Evolutionary conservation across 2,797 vertebrate species (phyloP).

Genomic region (Leptoclinus maculatus): DNA sequence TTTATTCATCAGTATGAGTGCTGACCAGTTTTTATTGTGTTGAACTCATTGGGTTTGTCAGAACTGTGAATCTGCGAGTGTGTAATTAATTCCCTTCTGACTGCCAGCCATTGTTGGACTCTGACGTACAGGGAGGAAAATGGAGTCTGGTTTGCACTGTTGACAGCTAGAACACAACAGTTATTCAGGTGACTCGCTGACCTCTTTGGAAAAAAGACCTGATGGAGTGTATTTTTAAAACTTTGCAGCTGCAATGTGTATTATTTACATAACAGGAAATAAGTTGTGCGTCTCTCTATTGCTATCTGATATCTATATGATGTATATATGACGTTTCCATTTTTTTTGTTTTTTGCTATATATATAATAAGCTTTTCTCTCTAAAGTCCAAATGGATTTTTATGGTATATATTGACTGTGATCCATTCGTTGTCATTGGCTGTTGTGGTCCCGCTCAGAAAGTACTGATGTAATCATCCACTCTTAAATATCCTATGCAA

Average conservation of each 20-base stretch:
- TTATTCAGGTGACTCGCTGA: slow-evolving; percentile 35
- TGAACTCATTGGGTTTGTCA: slow-evolving; percentile 72
- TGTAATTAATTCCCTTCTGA: slow-evolving; percentile 75
- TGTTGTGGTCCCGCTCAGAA: no score
- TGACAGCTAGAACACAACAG: slow-evolving; percentile 22
- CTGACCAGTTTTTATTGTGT: slow-evolving; percentile 78
- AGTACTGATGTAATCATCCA: no score
- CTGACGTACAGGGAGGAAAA: slow-evolving; percentile 37
- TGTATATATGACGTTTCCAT: not conserved
- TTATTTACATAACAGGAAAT: not conserved
- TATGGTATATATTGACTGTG: not conserved
- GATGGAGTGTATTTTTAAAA: slow-evolving; percentile 16
- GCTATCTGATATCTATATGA: not conserved
- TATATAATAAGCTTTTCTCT: not conserved
- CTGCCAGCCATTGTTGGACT: slow-evolving; percentile 43
- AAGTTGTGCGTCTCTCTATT: not conserved
- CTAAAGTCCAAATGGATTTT: not conserved
- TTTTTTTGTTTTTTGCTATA: not conserved
- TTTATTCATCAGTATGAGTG: slow-evolving; percentile 76
- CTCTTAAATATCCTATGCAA: no score
- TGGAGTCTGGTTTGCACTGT: slow-evolving; percentile 35
- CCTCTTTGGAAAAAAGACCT: slow-evolving; percentile 18
- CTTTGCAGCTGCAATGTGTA: not conserved
- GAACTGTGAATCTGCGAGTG: slow-evolving; percentile 63
- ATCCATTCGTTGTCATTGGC: no score